A percentile compares a stretch with the other conserved stretches of the same genome.
Evolutionary conservation across 2,888 invertebrate species (phyloP).

Genomic region (Dyspetes luteomarginatus): DNA sequence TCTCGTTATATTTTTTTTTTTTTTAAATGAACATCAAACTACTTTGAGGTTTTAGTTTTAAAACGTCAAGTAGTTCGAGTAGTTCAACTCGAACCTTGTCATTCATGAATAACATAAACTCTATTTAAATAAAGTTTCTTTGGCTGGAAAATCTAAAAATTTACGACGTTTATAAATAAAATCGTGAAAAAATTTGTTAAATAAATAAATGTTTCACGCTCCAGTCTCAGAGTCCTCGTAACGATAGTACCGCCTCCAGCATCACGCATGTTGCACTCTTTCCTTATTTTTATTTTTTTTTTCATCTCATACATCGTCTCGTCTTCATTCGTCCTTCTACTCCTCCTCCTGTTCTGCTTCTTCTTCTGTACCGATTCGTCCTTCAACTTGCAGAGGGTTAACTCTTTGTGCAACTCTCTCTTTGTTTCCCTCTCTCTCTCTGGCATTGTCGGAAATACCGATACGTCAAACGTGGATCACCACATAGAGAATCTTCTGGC

Average conservation of each 20-base stretch:
- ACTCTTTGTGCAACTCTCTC: background rate
- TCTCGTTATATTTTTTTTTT: no score
- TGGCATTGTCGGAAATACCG: conserved; percentile 66
- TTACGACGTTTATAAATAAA: no score
- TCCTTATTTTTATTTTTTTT: background rate
- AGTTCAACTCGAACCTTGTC: no score
- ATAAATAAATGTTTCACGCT: background rate
- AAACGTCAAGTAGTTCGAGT: no score
- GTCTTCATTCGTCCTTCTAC: conserved; percentile 38
- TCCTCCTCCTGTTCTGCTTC: background rate
- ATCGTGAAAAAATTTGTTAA: background rate
- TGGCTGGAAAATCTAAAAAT: no score
- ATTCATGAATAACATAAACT: background rate
- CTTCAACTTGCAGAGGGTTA: conserved; percentile 36
- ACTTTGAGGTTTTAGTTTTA: no score
- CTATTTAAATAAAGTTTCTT: no score
- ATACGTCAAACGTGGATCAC: conserved; percentile 62
- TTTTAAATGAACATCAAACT: no score
- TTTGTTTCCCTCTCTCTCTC: background rate
- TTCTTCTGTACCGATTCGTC: conserved; percentile 22
- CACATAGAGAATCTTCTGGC: conserved; percentile 40
- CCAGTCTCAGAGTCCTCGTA: conserved; percentile 1
- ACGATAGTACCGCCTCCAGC: conserved; percentile 44
- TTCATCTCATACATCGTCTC: conserved; percentile 14
- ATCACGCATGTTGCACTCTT: conserved; percentile 11